Evolutionary conservation across 2,888 invertebrate species (phyloP).

Genomic region (Drosophila basisetae): DNA sequence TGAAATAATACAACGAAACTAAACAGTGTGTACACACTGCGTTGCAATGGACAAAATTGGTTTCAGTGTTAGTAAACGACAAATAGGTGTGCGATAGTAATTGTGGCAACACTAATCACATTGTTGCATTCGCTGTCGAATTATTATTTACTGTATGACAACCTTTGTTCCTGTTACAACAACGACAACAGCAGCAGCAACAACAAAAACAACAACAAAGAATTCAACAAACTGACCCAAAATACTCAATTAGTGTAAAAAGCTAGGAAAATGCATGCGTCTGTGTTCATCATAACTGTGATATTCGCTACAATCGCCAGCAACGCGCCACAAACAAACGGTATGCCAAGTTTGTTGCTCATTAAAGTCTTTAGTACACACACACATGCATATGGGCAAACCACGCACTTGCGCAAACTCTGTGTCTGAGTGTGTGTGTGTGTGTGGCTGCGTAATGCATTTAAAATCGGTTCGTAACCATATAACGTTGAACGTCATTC

Average conservation of each 20-base stretch:
- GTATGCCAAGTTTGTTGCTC: slow-evolving; percentile 57
- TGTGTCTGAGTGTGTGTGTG: slow-evolving; percentile 32
- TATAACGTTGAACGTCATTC: slow-evolving; percentile 16
- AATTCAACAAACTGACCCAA: slow-evolving; percentile 1
- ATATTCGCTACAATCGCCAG: slow-evolving; percentile 60
- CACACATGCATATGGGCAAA: not conserved
- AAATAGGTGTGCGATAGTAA: not conserved
- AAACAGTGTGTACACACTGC: slow-evolving; percentile 53
- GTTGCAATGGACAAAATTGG: slow-evolving; percentile 22
- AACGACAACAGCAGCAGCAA: slow-evolving; percentile 30
- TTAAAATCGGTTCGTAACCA: not conserved
- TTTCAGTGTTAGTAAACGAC: slow-evolving; percentile 35
- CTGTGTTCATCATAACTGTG: slow-evolving; percentile 55
- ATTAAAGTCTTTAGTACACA: slow-evolving; percentile 50
- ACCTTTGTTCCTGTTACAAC: slow-evolving; percentile 20
- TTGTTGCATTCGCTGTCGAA: slow-evolving; percentile 18
- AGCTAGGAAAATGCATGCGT: slow-evolving; percentile 40
- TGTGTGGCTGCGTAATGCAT: slow-evolving; percentile 39
- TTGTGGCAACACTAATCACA: slow-evolving; percentile 27
- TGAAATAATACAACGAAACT: slow-evolving; percentile 45
- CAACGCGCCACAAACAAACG: slow-evolving; percentile 50
- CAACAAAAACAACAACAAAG: slow-evolving; percentile 14
- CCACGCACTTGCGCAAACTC: not conserved
- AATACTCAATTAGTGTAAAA: slow-evolving; percentile 17
- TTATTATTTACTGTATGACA: slow-evolving; percentile 27